Conservation (phyloP, 2,888 invertebrate genomes). For the Campaea margaritaria region DNA sequence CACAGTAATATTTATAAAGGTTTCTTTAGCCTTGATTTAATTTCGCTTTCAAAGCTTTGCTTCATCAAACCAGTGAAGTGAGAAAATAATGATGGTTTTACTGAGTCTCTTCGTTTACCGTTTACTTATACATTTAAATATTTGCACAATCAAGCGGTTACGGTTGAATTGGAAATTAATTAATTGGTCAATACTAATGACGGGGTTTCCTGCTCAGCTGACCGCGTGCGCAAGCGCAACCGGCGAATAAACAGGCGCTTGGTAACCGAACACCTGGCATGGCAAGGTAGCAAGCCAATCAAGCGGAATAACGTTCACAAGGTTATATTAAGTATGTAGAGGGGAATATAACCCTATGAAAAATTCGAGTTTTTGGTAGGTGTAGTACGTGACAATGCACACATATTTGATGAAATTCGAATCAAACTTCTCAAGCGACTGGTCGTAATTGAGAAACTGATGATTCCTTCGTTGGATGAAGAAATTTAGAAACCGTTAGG, state of each 20-base stretch:
- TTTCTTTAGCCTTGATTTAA: conserved; percentile 3
- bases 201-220: conserved; percentile 58
- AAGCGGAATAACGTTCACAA: conserved; percentile 47
- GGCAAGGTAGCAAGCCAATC: conserved; percentile 43
- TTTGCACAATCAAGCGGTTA: conserved; percentile 41
- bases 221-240: conserved; percentile 62
- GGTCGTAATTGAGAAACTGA: conserved; percentile 4
- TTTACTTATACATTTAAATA: conserved; percentile 17
- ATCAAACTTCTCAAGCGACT: neutral
- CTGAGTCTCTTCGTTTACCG: neutral
- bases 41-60: neutral
- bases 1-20: neutral
- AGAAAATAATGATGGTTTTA: neutral
- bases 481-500: conserved; percentile 19
- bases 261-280: conserved; percentile 49
- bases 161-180: conserved; percentile 51
- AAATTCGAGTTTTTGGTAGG: neutral
- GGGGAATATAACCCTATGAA: conserved; percentile 1
- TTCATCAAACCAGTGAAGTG: conserved; percentile 2
- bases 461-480: conserved; percentile 7
- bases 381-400: neutral
- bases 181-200: conserved; percentile 54
- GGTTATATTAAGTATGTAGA: conserved; percentile 5
- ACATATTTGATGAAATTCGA: neutral
- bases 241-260: conserved; percentile 49